Base-by-base conservation (phyloP, 2,888 invertebrate genomes). In the Dryobotodes eremita region DNA sequence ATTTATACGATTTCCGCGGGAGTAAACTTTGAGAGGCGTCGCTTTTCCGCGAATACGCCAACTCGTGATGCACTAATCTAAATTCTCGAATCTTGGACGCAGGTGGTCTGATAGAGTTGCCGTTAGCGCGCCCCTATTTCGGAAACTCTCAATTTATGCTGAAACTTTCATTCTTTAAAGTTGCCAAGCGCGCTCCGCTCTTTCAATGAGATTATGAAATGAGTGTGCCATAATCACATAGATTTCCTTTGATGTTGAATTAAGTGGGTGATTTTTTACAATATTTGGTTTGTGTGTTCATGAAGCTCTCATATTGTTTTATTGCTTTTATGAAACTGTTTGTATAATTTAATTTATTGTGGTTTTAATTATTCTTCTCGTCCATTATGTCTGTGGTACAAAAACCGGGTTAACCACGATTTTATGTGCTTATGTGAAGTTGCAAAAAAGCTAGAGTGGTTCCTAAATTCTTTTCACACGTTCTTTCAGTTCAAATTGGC, bases 1-100 rank as follows among this genome's bases (percentile, higher is more conserved):
- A 95, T 96, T 96, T 96, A 96, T 96, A 95, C 93, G 95, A 95
- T 95, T 94, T 95, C 94, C 92, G 91, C 90, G 89, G 90, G 91
- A 92, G 92, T 90, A 93, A 95, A 95, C 94, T 95, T 95, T 91
- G 90, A 88, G 89, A 90, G 92, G 91, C 90, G 88, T 89, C 89
- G 89, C 90, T 89, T 90, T 92, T 88, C 90, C 82, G 78, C 81
- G 89, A 89, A 72, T 57, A 86, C 86, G 87, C 89, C 87, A 89
- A 91, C 92, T 92, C 92, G 86, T 90, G 93, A 94, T 94, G 94
- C 94, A 95, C 94, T 94, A 93, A 95, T 95, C 94, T 94, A 93
- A 95, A 95, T 95, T 95, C 93, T 92, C 86, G 89, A 89, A 92
- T 90, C 90, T 90, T 89, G 91, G 92, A 91, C 93, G 90, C 95